Conservation (phyloP, 2,113 vertebrate genomes). For the Camelus bactrianus region DNA sequence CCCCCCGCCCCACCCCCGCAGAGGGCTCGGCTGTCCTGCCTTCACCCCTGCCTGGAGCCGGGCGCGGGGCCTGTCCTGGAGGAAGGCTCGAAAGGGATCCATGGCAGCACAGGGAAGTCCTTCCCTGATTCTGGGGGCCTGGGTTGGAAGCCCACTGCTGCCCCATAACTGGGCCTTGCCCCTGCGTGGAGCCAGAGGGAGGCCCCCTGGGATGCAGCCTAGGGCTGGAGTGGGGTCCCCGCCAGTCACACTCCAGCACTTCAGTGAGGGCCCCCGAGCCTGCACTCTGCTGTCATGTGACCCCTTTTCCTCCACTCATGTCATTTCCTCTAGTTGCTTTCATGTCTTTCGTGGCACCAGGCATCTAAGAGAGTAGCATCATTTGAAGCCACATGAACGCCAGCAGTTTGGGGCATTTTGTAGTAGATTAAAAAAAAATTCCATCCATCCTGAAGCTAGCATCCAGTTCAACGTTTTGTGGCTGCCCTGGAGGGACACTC, state of each 20-base stretch:
- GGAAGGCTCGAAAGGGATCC: background rate
- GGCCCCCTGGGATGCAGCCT: background rate
- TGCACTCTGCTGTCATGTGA: too few species aligned
- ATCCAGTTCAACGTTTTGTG: conserved; percentile 44
- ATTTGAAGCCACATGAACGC: conserved; percentile 53
- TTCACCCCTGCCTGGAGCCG: fast-evolving
- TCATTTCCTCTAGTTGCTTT: background rate
- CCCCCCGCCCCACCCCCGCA: background rate
- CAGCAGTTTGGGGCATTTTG: conserved; percentile 70
- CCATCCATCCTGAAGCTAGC: conserved; percentile 72
- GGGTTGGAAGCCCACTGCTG: background rate
- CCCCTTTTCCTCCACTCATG: background rate
- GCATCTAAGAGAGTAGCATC: background rate
- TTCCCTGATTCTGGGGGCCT: background rate
- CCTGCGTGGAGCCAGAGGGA: fast-evolving
- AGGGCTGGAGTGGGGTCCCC: background rate
- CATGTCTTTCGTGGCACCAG: conserved; percentile 51
- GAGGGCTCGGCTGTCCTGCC: fast-evolving
- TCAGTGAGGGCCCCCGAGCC: background rate
- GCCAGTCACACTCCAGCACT: too few species aligned
- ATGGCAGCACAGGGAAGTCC: background rate
- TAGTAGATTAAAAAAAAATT: conserved; percentile 62
- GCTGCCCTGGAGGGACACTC: conserved; percentile 75
- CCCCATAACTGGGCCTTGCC: too few species aligned
- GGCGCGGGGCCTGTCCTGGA: background rate